Evolutionary conservation across 2,888 invertebrate genomes (phyloP).

Genomic region (Brachylomia viminalis): DNA sequence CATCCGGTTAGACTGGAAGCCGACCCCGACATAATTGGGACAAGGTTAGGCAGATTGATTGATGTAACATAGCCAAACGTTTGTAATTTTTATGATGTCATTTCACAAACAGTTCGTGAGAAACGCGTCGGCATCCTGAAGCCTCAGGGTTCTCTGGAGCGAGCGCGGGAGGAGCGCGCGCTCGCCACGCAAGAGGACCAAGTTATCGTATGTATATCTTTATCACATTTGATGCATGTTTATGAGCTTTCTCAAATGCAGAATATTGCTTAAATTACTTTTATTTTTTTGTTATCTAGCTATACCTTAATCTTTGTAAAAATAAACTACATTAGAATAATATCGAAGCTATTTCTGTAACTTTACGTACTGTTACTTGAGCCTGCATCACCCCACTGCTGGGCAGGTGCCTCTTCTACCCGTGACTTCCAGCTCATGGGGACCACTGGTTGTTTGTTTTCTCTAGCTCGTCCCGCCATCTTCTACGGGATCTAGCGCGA

Average conservation of each 20-base stretch:
- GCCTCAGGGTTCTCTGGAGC: conserved; percentile 93
- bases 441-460: not conserved
- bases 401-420: not conserved
- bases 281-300: too few species aligned
- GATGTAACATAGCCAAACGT: not conserved
- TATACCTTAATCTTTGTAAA: too few species aligned
- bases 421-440: not conserved
- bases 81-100: not conserved
- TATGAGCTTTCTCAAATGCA: too few species aligned
- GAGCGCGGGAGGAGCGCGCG: conserved; percentile 92
- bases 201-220: conserved; percentile 50
- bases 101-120: conserved; percentile 84
- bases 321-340: not conserved
- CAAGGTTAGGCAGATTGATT: too few species aligned
- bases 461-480: not conserved
- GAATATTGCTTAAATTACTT: too few species aligned
- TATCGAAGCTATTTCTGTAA: not conserved
- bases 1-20: too few species aligned
- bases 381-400: not conserved
- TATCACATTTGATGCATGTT: not conserved
- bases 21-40: too few species aligned
- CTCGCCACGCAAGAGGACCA: conserved; percentile 80
- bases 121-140: conserved; percentile 92
- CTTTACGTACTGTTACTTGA: not conserved
- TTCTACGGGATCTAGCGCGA: too few species aligned